phyloP scores from a whole-genome alignment of 2,797 vertebrate species.

The Scomberomorus guttatus region DNA sequence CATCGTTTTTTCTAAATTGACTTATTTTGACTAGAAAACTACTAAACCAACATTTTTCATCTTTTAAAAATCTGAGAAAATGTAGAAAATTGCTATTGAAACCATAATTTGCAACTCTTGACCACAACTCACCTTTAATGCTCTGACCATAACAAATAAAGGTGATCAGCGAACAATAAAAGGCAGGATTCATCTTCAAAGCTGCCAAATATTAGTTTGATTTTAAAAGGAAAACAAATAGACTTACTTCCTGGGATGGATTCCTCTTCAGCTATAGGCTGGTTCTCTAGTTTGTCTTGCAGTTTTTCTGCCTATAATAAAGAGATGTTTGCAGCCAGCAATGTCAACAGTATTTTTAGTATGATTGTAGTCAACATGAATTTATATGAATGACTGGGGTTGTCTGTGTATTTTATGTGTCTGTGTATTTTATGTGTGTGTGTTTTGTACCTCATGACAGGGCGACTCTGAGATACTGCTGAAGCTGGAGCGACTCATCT shows the following conservation, averaged over 20 bases:
- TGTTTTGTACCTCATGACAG: conserved; percentile 77
- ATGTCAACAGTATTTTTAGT: conserved; percentile 27
- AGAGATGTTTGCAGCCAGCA: conserved; percentile 10
- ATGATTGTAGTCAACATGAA: conserved; percentile 16
- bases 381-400: neutral
- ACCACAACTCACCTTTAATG: neutral
- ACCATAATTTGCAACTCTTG: neutral
- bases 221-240: neutral
- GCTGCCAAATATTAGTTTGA: neutral
- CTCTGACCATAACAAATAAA: neutral
- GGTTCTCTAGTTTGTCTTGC: conserved; percentile 86
- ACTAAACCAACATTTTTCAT: too few species aligned
- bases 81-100: too few species aligned
- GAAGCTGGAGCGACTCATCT: conserved; percentile 90
- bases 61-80: neutral
- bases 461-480: conserved; percentile 91
- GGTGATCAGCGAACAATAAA: neutral
- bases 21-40: too few species aligned
- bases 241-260: conserved; percentile 78
- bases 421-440: neutral
- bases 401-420: conserved; percentile 21
- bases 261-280: conserved; percentile 86
- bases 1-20: too few species aligned
- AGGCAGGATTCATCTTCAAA: neutral
- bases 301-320: conserved; percentile 79